These are phyloP conservation scores for Panthera uncia DNA, from an alignment of 2,113 vertebrate genomes.

Conservation along the genomic window DNA sequence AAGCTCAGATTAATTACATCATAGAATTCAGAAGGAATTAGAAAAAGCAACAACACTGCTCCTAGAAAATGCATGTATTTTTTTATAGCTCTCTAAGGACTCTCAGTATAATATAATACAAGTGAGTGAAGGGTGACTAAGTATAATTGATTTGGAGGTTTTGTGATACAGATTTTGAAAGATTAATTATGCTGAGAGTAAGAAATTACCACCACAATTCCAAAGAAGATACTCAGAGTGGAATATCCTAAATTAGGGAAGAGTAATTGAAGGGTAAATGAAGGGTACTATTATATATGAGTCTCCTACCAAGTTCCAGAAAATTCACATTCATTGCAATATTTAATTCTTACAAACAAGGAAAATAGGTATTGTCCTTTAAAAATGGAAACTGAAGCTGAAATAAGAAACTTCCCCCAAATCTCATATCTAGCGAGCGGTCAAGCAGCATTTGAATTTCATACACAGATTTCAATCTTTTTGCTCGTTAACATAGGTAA, in stretches of 20 bases:
- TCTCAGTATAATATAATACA: slow-evolving; percentile 9
- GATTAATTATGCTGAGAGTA: slow-evolving; percentile 12
- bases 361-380: neutral
- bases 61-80: slow-evolving; percentile 9
- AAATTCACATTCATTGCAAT: neutral
- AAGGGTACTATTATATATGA: neutral
- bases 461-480: neutral
- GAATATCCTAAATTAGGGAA: neutral
- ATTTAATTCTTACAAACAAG: neutral
- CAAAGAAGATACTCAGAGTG: neutral
- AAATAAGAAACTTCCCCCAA: neutral
- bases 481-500: neutral
- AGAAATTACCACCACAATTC: neutral
- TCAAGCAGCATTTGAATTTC: neutral
- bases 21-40: slow-evolving; percentile 68
- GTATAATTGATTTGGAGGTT: slow-evolving; percentile 29
- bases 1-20: slow-evolving; percentile 59
- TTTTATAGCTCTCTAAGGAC: slow-evolving; percentile 48
- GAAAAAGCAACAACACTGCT: slow-evolving; percentile 44
- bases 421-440: neutral
- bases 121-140: slow-evolving; percentile 8
- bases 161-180: slow-evolving; percentile 32
- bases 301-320: neutral
- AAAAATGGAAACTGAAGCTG: neutral
- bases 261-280: slow-evolving; percentile 5